phyloP scores from a whole-genome alignment of 2,888 invertebrate species.

The Nebria salina region DNA sequence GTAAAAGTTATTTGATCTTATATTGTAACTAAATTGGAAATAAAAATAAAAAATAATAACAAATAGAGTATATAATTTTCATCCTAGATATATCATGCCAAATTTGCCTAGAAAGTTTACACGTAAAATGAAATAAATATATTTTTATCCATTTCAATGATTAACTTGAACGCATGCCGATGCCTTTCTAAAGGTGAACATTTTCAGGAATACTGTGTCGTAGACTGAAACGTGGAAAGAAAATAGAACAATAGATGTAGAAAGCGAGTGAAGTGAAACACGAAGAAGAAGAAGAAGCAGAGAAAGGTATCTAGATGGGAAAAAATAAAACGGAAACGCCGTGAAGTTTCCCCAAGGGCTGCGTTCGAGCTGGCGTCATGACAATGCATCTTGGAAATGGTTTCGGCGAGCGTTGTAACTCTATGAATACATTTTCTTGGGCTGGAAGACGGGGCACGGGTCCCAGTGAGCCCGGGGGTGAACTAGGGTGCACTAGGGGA shows the following conservation, averaged over 20 bases:
- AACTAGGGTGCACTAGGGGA: not conserved
- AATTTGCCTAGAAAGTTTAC: not conserved
- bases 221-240: not conserved
- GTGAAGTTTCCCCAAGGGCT: slow-evolving; percentile 59
- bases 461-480: not conserved
- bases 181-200: not conserved
- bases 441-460: not conserved
- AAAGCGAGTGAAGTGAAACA: slow-evolving; percentile 6
- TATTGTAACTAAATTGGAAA: no score
- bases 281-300: slow-evolving; percentile 2
- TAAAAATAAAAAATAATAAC: no score
- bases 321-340: slow-evolving; percentile 46
- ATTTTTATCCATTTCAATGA: not conserved
- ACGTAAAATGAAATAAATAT: not conserved
- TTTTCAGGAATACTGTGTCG: not conserved
- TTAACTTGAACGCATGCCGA: not conserved
- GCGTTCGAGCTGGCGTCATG: slow-evolving; percentile 59
- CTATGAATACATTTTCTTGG: slow-evolving; percentile 56
- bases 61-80: no score
- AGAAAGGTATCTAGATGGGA: slow-evolving; percentile 37
- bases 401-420: slow-evolving; percentile 55
- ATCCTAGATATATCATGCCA: no score
- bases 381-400: slow-evolving; percentile 64
- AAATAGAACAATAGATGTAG: not conserved
- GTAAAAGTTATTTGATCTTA: not conserved